A percentile compares a stretch with the other conserved stretches of the same genome.
Evolutionary conservation across 2,113 vertebrate genomes (phyloP).

Genomic region (Gopherus evgoodei): DNA sequence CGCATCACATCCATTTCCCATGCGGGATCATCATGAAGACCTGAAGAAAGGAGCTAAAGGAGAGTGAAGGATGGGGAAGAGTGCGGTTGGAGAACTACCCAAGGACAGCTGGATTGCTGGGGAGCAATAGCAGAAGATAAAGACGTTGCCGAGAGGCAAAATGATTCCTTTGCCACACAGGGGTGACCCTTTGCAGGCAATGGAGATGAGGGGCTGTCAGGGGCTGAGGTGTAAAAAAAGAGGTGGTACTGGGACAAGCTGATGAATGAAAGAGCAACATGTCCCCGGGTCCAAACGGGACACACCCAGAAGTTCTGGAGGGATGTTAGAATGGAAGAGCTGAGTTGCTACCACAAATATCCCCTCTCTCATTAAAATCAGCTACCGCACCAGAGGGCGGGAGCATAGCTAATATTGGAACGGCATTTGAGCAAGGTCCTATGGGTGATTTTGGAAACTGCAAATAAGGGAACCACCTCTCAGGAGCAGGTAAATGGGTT

Average conservation of each 20-base stretch:
- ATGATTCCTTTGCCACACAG: neutral
- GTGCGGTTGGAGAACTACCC: neutral
- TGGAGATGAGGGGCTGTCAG: neutral
- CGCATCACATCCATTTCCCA: neutral
- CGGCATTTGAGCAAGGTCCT: neutral
- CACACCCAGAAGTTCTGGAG: neutral
- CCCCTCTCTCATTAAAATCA: neutral
- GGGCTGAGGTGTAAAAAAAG: neutral
- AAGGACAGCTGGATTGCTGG: neutral
- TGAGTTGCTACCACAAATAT: neutral
- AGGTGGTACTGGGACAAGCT: neutral
- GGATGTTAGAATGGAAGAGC: neutral
- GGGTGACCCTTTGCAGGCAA: neutral
- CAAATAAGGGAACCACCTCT: neutral
- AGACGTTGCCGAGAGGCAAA: too few species aligned
- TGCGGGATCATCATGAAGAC: neutral
- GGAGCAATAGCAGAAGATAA: neutral
- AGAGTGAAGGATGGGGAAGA: neutral
- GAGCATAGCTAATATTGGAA: neutral
- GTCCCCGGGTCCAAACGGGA: neutral
- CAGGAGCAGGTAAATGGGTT: neutral
- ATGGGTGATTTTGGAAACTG: neutral
- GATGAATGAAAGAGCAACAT: neutral
- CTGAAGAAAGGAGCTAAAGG: neutral
- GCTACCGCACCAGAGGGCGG: neutral